Conservation (phyloP, 2,797 vertebrate species). For the Mergus octosetaceus region DNA sequence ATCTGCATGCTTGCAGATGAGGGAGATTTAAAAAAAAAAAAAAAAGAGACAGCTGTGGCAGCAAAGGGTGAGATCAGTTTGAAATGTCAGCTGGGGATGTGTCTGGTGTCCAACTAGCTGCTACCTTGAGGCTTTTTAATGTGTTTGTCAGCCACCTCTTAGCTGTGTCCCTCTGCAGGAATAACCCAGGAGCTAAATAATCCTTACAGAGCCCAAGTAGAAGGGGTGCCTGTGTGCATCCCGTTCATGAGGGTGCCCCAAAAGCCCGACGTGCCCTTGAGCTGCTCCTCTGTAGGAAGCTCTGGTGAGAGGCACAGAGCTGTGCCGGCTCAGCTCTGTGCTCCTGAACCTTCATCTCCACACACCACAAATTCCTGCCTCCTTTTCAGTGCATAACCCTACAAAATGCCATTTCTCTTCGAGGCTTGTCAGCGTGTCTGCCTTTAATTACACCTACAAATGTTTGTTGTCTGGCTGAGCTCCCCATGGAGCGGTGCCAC, state of each 20-base stretch:
- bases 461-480: slow-evolving; percentile 6
- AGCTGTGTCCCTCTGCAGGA: no score
- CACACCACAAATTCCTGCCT: not conserved
- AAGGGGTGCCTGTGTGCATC: not conserved
- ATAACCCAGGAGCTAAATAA: not conserved
- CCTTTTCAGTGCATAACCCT: not conserved
- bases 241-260: rapidly evolving
- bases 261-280: not conserved
- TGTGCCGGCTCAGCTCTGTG: not conserved
- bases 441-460: slow-evolving; percentile 13
- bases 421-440: not conserved
- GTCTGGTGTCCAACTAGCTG: not conserved
- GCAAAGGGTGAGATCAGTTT: not conserved
- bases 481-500: not conserved
- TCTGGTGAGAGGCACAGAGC: not conserved
- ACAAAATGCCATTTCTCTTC: not conserved
- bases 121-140: not conserved
- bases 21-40: no score
- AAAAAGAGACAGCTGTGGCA: not conserved
- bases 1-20: not conserved
- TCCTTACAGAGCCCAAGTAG: not conserved
- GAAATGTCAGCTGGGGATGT: not conserved
- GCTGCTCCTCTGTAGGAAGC: not conserved
- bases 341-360: not conserved
- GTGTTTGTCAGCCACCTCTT: no score